Evolutionary conservation across 2,888 invertebrate species (phyloP), one percentile per base, ranked within the genome.

Genomic region (Stomorhina lunata): DNA sequence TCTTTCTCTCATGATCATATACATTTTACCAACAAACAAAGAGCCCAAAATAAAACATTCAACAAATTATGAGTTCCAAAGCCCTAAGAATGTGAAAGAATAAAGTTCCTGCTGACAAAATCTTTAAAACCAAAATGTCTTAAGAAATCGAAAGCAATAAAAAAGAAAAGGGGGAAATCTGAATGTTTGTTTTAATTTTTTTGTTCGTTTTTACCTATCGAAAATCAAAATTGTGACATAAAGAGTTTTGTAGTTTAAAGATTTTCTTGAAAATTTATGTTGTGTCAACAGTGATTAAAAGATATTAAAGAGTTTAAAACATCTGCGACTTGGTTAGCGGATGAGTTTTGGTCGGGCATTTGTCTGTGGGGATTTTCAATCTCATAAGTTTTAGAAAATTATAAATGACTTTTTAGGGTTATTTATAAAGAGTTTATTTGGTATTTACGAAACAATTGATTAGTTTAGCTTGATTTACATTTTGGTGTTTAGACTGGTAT

Each of bases 221-320:
- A 40, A 72, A 78, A 78, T 81, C 73, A 71, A 57, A 61, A 71
- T 71, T 66, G 63, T 76, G 82, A 76, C 75, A 79, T 75, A 75
- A 79, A 79, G 79, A 82, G 75, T 75, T 79, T 48, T 29, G n/a
- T 53, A 59, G 57, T 68, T n/a, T 61, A n/a, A 61, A 71, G 65
- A 69, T 68, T 75, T 75, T 71, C 17, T 20, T 20, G 17, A 79
- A 77, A 71, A 79, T 82, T 82, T 79, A 79, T 82, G 82, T 79
- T 79, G 40, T 79, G 82, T 82, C 82, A 82, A 76, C 75, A 82
- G 71, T 79, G 82, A 82, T 82, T 82, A 82, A 78, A 53, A 71
- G 59, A 79, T 76, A 76, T 53, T 57, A 79, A 72, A 73, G 59
- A 79, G 65, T 61, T 75, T 69, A 48, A 57, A 50, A 66, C 82